Percentiles rank a stretch among this genome's conserved stretches.
Evolutionary conservation across 1,140 invertebrate genomes (phyloP).

Genomic region (Helicoverpa zea): DNA sequence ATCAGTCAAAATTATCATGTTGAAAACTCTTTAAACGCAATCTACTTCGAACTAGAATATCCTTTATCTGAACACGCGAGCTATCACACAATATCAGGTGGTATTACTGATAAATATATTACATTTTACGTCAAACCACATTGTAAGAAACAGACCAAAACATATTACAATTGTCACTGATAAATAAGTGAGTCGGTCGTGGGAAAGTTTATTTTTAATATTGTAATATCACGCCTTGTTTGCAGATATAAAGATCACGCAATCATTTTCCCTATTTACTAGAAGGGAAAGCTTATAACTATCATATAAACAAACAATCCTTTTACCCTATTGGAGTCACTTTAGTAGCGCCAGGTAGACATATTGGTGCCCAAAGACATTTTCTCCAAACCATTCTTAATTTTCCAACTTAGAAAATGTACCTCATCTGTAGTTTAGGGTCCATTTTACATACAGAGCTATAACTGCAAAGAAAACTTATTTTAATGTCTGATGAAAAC

Average conservation of each 20-base stretch:
- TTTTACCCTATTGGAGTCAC: no score
- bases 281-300: no score
- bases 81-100: not conserved
- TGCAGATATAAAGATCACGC: no score
- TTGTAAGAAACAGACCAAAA: conserved; percentile 3
- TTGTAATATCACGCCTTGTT: not conserved
- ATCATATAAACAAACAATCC: no score
- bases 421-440: no score
- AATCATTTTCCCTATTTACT: not conserved
- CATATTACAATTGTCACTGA: not conserved
- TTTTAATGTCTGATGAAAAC: no score
- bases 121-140: conserved; percentile 1
- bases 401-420: no score
- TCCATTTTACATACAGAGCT: no score
- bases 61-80: not conserved
- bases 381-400: no score
- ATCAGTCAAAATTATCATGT: conserved; percentile 10
- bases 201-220: conserved; percentile 6
- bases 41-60: conserved; percentile 15
- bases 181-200: not conserved
- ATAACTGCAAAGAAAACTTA: no score
- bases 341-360: no score
- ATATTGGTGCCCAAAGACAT: no score
- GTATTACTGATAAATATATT: not conserved
- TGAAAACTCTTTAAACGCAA: conserved; percentile 5